A percentile compares a stretch with the other conserved stretches of the same genome.
phyloP scores from a whole-genome alignment of 2,797 vertebrate genomes.

The Coendou prehensilis region DNA sequence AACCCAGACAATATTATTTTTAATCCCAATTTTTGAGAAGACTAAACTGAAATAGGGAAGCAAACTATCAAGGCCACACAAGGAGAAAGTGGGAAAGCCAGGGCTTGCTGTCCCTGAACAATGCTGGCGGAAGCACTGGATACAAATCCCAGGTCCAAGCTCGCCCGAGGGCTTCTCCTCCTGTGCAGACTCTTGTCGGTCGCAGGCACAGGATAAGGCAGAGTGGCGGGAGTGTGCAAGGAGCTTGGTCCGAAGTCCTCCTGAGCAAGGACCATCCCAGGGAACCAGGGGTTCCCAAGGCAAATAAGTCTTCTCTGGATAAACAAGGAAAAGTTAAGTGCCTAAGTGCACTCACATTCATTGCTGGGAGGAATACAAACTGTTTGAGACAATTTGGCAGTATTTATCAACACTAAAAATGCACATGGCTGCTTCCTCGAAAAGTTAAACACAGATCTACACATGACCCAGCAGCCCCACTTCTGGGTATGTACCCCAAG shows the following conservation, averaged over 20 bases:
- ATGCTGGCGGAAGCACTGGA: fast-evolving
- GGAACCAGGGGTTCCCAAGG: not conserved
- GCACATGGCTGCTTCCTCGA: not conserved
- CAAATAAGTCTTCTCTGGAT: slow-evolving; percentile 22
- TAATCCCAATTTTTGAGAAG: slow-evolving; percentile 8
- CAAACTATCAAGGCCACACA: not conserved
- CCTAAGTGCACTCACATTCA: not conserved
- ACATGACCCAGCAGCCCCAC: not conserved
- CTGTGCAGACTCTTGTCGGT: not conserved
- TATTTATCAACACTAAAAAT: slow-evolving; percentile 50
- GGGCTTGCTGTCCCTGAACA: not conserved
- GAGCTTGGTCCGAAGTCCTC: not conserved
- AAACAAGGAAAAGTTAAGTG: not conserved
- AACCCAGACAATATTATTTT: not conserved
- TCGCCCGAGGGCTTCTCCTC: fast-evolving
- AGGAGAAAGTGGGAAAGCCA: not conserved
- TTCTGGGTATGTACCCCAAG: not conserved
- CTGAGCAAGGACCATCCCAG: not conserved
- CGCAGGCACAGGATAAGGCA: not conserved
- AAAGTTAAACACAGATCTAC: not conserved
- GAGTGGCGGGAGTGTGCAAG: fast-evolving
- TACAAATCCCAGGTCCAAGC: not conserved
- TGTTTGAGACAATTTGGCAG: not conserved
- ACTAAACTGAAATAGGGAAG: not conserved
- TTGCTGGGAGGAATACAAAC: not conserved